These are phyloP conservation scores for Prosapia bicincta DNA, from an alignment of 2,888 invertebrate species.

Conservation along the genomic window DNA sequence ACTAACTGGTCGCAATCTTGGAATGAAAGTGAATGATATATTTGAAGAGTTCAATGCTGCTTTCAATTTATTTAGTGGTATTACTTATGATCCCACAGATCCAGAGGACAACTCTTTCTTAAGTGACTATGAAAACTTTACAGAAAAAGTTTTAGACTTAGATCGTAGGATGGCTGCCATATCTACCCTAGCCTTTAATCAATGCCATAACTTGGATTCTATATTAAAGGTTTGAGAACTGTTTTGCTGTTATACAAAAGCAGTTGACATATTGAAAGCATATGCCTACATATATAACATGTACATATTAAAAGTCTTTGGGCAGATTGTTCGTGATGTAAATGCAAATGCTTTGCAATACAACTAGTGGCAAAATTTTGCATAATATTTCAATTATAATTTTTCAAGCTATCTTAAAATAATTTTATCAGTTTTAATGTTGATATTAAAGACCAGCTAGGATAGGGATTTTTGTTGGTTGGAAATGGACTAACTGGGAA, in stretches of 20 bases:
- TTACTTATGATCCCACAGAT: slow-evolving; percentile 69
- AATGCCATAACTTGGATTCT: slow-evolving; percentile 65
- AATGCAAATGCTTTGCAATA: too few species aligned
- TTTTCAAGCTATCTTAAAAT: too few species aligned
- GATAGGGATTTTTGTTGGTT: too few species aligned
- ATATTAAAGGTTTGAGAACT: slow-evolving; percentile 54
- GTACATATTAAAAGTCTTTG: too few species aligned
- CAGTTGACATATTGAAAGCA: background rate
- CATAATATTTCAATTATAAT: too few species aligned
- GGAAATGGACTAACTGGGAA: too few species aligned
- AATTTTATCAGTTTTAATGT: too few species aligned
- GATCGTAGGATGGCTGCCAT: slow-evolving; percentile 76
- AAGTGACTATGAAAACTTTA: slow-evolving; percentile 60
- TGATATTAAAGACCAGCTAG: too few species aligned
- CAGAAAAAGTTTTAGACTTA: slow-evolving; percentile 60
- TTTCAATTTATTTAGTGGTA: slow-evolving; percentile 48
- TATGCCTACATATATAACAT: too few species aligned
- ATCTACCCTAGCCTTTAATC: slow-evolving; percentile 76
- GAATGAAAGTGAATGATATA: slow-evolving; percentile 49
- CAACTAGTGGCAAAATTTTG: too few species aligned
- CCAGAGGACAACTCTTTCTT: slow-evolving; percentile 65
- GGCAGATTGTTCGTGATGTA: too few species aligned
- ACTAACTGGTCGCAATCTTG: slow-evolving; percentile 58
- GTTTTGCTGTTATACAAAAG: slow-evolving; percentile 1
- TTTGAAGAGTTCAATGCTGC: slow-evolving; percentile 45